A percentile compares a stretch with the other conserved stretches of the same genome.
phyloP scores from a whole-genome alignment of 2,797 vertebrate genomes.

The Siniperca scherzeri region DNA sequence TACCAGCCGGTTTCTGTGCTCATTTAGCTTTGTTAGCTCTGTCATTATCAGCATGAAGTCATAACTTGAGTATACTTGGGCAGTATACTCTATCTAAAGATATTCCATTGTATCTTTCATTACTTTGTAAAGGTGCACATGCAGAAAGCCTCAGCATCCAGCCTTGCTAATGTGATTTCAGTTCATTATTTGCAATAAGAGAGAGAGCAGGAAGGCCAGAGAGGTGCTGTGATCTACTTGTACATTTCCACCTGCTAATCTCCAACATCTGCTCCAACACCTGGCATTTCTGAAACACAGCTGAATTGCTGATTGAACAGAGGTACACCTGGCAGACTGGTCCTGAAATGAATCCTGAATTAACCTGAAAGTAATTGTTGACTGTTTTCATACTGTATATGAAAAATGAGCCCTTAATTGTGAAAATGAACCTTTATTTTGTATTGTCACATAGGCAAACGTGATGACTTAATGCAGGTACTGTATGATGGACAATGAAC shows the following conservation, averaged over 20 bases:
- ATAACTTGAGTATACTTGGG: background rate
- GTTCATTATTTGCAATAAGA: constrained; percentile 9
- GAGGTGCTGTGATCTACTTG: constrained; percentile 13
- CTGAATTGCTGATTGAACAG: constrained; percentile 21
- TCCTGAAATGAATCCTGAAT: too few species aligned
- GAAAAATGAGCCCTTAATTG: too few species aligned
- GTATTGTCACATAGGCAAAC: too few species aligned
- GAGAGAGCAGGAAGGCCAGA: constrained; percentile 15
- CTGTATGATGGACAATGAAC: too few species aligned
- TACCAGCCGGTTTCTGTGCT: background rate
- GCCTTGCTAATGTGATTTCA: background rate
- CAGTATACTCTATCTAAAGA: background rate
- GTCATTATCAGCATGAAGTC: background rate
- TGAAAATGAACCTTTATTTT: too few species aligned
- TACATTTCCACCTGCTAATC: constrained; percentile 39
- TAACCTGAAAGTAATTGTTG: background rate
- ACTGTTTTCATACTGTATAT: too few species aligned
- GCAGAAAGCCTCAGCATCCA: background rate
- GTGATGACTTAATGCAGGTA: too few species aligned
- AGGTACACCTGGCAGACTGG: background rate
- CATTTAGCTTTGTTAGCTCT: background rate
- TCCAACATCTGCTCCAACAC: constrained; percentile 49
- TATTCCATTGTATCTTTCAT: background rate
- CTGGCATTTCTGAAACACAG: constrained; percentile 17
- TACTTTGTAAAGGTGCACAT: background rate